These are phyloP conservation scores for Sericinus montela DNA, from an alignment of 2,888 invertebrate species.

Conservation along the genomic window DNA sequence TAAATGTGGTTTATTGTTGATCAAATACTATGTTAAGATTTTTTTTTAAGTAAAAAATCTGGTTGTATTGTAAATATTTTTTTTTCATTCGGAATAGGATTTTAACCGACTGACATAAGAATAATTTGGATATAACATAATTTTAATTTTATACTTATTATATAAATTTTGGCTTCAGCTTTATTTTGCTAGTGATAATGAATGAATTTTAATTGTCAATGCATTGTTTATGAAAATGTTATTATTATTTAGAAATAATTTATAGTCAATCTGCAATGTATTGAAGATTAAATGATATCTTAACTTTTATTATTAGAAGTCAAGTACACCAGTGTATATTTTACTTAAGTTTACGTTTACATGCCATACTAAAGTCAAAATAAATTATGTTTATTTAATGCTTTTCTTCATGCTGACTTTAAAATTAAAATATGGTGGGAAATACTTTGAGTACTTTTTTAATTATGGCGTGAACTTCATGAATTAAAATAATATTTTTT, in stretches of 20 bases:
- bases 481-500: too few relatives aligned
- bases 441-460: too few relatives aligned
- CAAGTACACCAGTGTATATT: conserved; percentile 41
- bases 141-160: conserved; percentile 32
- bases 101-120: conserved; percentile 58
- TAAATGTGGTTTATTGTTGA: neutral
- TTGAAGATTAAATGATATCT: conserved; percentile 35
- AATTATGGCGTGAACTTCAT: too few relatives aligned
- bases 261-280: conserved; percentile 28
- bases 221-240: conserved; percentile 26
- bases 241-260: conserved; percentile 6
- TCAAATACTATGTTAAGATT: neutral
- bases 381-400: conserved; percentile 12
- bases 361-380: conserved; percentile 24
- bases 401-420: neutral
- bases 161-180: conserved; percentile 56
- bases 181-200: conserved; percentile 45
- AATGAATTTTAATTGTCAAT: conserved; percentile 37
- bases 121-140: conserved; percentile 29
- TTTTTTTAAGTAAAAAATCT: neutral
- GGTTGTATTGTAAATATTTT: conserved; percentile 17
- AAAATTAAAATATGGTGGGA: too few relatives aligned
- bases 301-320: conserved; percentile 8
- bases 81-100: conserved; percentile 39
- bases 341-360: conserved; percentile 35